A percentile compares a stretch with the other conserved stretches of the same genome.
phyloP scores from a whole-genome alignment of 1,140 invertebrate species.

The Cydia fagiglandana region DNA sequence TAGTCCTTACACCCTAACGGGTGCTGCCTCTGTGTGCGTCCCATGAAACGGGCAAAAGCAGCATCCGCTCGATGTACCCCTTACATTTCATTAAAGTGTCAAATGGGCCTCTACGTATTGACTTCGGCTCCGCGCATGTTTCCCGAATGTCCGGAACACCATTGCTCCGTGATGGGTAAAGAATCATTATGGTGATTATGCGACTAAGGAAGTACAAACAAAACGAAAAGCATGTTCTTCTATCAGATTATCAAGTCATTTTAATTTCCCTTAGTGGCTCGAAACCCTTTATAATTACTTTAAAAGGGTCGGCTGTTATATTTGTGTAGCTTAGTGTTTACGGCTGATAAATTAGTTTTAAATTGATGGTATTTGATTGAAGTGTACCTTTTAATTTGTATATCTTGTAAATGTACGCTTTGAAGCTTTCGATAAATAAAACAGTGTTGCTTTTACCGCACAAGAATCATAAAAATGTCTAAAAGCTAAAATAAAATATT shows the following conservation, averaged over 20 bases:
- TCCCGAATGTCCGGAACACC: no score
- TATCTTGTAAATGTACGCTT: background rate
- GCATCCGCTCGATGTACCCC: no score
- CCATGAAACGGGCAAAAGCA: no score
- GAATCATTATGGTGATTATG: no score
- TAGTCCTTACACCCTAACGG: no score
- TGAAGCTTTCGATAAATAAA: conserved; percentile 11
- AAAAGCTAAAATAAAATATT: conserved; percentile 23
- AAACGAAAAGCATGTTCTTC: background rate
- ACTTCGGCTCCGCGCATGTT: no score
- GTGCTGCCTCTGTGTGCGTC: no score
- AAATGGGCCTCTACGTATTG: no score
- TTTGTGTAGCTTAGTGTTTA: conserved; percentile 18
- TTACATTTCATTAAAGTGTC: no score
- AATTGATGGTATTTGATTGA: conserved; percentile 32
- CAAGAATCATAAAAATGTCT: conserved; percentile 18
- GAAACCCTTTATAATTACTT: conserved; percentile 19
- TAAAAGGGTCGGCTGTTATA: conserved; percentile 18
- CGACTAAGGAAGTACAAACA: background rate
- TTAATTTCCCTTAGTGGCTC: conserved; percentile 19
- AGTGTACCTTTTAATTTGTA: conserved; percentile 3
- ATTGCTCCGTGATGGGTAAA: no score
- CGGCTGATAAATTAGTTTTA: conserved; percentile 34
- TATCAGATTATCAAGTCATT: background rate
- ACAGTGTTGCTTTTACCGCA: background rate